phyloP scores from a whole-genome alignment of 1,140 invertebrate species.

The Panagrolaimus sp. region DNA sequence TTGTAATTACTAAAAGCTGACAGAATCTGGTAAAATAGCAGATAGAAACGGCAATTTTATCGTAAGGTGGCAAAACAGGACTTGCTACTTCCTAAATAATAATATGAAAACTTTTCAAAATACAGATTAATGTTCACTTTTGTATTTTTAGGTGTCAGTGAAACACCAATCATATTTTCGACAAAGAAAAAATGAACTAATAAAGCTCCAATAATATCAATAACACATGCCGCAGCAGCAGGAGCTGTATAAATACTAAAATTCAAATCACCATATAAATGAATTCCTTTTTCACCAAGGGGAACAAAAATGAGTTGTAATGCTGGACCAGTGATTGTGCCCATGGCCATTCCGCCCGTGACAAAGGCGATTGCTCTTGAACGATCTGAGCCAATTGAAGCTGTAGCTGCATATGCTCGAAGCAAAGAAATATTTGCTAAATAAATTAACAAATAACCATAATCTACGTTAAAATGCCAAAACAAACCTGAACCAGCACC shows the following conservation, averaged over 20 bases:
- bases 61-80: neutral
- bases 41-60: conserved; percentile 29
- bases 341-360: conserved; percentile 33
- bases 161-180: conserved; percentile 23
- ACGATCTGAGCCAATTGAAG: conserved; percentile 30
- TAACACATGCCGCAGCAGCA: conserved; percentile 23
- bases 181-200: conserved; percentile 27
- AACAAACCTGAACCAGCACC: conserved; percentile 42
- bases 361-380: conserved; percentile 35
- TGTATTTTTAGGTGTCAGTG: neutral
- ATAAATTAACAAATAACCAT: neutral
- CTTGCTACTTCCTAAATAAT: neutral
- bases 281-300: conserved; percentile 20
- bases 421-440: conserved; percentile 28
- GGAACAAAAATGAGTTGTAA: conserved; percentile 32
- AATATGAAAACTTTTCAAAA: neutral
- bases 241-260: conserved; percentile 29
- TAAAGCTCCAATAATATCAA: conserved; percentile 30
- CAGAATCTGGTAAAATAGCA: conserved; percentile 33
- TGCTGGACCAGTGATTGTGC: conserved; percentile 30
- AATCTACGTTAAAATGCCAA: neutral
- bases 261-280: neutral
- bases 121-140: neutral
- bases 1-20: conserved; percentile 32
- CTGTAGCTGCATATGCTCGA: conserved; percentile 34